A percentile compares a stretch with the other conserved stretches of the same genome.
These are phyloP conservation scores for Sisor rabdophorus DNA, from an alignment of 2,113 vertebrate species.

Conservation along the genomic window DNA sequence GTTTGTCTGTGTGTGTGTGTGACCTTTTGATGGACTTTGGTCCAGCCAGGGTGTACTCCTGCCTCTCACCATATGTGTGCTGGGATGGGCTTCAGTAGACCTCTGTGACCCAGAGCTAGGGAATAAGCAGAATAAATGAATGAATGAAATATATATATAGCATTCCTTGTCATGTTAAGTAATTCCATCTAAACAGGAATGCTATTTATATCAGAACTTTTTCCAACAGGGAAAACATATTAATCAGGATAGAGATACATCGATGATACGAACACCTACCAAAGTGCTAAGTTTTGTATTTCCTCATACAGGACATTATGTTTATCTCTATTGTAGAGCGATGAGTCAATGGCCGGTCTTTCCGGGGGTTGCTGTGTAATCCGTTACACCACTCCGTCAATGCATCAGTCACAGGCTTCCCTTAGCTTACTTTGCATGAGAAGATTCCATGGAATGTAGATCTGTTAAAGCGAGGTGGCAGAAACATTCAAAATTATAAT, in stretches of 20 bases:
- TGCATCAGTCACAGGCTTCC: conserved; percentile 46
- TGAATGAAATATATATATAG: too few relatives aligned
- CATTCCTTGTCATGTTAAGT: conserved; percentile 19
- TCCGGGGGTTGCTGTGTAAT: conserved; percentile 7
- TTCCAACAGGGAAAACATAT: conserved; percentile 40
- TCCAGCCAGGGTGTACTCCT: too few relatives aligned
- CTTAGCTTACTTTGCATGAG: conserved; percentile 63
- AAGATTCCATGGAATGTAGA: conserved; percentile 65
- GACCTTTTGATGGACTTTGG: too few relatives aligned
- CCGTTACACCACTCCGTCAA: conserved; percentile 11
- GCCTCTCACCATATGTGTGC: too few relatives aligned
- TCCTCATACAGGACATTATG: conserved; percentile 53
- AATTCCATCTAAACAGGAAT: conserved; percentile 39
- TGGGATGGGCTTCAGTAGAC: too few relatives aligned
- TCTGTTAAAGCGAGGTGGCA: conserved; percentile 52
- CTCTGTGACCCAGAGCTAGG: too few relatives aligned
- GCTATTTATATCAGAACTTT: conserved; percentile 13
- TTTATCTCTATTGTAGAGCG: conserved; percentile 15
- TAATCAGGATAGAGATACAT: conserved; percentile 51
- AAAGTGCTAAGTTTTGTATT: conserved; percentile 40
- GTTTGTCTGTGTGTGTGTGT: too few relatives aligned
- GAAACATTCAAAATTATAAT: conserved; percentile 62
- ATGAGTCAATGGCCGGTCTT: not conserved
- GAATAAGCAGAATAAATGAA: too few relatives aligned
- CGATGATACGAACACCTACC: conserved; percentile 20